phyloP scores from a whole-genome alignment of 2,113 vertebrate species.

The Oreotrochilus melanogaster region DNA sequence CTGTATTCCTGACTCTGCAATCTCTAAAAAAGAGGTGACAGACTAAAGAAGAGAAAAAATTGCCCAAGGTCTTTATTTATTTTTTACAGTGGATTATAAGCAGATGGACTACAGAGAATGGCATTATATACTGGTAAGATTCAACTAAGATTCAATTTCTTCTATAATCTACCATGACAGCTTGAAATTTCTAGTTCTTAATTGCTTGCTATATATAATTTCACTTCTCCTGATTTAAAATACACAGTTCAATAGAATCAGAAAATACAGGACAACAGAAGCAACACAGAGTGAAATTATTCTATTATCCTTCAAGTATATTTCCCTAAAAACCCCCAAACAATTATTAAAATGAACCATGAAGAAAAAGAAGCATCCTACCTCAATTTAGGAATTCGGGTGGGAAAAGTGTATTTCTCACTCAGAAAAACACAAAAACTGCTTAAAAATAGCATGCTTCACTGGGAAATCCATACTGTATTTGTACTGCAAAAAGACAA shows the following conservation, averaged over 20 bases:
- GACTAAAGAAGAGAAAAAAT: background rate
- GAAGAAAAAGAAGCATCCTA: background rate
- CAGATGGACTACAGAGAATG: background rate
- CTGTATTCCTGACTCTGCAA: background rate
- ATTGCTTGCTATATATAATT: slow-evolving; percentile 36
- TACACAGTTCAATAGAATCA: background rate
- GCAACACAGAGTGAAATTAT: background rate
- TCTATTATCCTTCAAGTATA: background rate
- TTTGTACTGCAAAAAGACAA: background rate
- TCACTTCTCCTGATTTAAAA: slow-evolving; percentile 3
- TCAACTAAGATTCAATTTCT: background rate
- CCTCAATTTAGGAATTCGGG: background rate
- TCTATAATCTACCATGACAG: background rate
- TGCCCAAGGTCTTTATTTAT: background rate
- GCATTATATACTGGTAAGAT: background rate
- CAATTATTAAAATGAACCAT: background rate
- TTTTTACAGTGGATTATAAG: background rate
- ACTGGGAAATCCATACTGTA: background rate
- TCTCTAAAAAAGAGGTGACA: background rate
- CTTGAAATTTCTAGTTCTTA: slow-evolving; percentile 34
- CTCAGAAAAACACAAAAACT: background rate
- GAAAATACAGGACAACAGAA: background rate
- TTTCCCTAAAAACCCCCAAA: background rate
- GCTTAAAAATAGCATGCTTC: background rate
- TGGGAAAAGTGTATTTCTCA: background rate